Percentiles rank a stretch among this genome's conserved stretches.
These are phyloP conservation scores for Tetraneura akinire DNA, from an alignment of 1,140 invertebrate genomes.

Conservation along the genomic window DNA sequence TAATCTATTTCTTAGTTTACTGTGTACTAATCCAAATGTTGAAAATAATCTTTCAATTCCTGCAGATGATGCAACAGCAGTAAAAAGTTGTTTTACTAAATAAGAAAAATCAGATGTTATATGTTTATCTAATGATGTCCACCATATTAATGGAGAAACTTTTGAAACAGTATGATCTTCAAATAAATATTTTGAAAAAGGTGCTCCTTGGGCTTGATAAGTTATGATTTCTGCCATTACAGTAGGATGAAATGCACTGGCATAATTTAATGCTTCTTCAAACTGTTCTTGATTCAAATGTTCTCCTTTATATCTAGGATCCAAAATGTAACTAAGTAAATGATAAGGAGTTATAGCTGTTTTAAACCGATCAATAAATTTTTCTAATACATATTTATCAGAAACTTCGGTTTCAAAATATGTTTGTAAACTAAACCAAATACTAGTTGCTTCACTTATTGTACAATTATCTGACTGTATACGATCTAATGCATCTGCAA, in stretches of 20 bases:
- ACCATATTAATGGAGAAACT: background rate
- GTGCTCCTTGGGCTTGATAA: background rate
- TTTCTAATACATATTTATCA: background rate
- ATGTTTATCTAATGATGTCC: background rate
- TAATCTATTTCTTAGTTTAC: background rate
- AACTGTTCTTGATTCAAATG: no score
- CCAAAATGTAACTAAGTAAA: background rate
- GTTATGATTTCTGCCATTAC: background rate
- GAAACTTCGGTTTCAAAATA: background rate
- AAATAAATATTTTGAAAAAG: background rate
- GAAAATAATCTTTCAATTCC: conserved; percentile 13
- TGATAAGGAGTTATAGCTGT: background rate
- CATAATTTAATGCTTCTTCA: background rate
- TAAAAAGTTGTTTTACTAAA: background rate
- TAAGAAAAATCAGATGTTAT: background rate
- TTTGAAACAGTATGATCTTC: background rate
- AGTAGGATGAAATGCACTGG: background rate
- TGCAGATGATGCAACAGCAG: background rate
- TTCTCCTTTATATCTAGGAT: background rate
- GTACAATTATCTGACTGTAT: background rate
- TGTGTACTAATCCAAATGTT: background rate
- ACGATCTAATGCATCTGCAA: background rate
- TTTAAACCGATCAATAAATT: background rate
- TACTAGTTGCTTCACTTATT: background rate
- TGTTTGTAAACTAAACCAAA: background rate